phyloP scores from a whole-genome alignment of 30 jellyfish, hydroid and myxozoan genomes.

The Cassiopea xamachana region DNA sequence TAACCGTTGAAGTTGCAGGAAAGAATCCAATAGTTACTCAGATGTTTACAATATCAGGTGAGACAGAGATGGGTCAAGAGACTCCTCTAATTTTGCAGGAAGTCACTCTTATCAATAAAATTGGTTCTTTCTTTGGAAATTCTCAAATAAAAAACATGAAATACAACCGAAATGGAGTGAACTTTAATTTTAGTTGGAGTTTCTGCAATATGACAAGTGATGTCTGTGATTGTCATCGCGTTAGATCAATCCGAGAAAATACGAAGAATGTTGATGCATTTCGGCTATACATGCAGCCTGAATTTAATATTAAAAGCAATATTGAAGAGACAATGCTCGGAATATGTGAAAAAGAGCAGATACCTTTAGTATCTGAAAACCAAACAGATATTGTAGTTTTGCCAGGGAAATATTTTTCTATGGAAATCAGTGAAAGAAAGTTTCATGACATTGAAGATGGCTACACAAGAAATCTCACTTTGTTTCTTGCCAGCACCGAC shows the following conservation, averaged over 20 bases:
- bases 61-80: conserved; percentile 18
- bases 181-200: conserved; percentile 65
- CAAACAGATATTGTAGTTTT: conserved; percentile 40
- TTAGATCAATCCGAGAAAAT: conserved; percentile 39
- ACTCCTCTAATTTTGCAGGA: conserved; percentile 68
- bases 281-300: conserved; percentile 28
- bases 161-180: conserved; percentile 23
- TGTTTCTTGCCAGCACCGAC: conserved; percentile 18
- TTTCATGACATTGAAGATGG: conserved; percentile 85
- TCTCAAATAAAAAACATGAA: conserved; percentile 58
- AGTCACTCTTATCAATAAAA: conserved; percentile 42
- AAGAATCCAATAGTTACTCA: conserved; percentile 48
- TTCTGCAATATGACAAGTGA: conserved; percentile 56
- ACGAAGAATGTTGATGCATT: conserved; percentile 5
- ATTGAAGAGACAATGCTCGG: conserved; percentile 39
- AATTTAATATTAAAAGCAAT: conserved; percentile 12
- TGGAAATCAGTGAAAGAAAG: conserved; percentile 67
- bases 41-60: conserved; percentile 30
- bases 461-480: conserved; percentile 63
- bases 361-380: conserved; percentile 15
- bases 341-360: conserved; percentile 16
- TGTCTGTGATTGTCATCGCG: conserved; percentile 62
- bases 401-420: conserved; percentile 68
- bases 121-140: conserved; percentile 42
- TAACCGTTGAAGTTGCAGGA: conserved; percentile 55